Conservation (phyloP, 2,888 invertebrate species). For the Eudasyphora cyanicolor region DNA sequence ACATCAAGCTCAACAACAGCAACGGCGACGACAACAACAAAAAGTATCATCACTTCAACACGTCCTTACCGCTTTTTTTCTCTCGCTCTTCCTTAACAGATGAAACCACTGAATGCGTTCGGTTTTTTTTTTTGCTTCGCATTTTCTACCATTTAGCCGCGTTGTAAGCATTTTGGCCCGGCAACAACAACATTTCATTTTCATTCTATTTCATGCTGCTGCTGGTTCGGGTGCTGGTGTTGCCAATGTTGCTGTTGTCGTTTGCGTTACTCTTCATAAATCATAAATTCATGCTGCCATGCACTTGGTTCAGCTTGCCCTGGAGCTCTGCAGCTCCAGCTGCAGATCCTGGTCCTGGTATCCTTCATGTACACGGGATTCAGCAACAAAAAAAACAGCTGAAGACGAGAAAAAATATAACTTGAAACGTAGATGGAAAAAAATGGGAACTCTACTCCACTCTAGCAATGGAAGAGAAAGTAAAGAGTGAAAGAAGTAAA, state of each 20-base stretch:
- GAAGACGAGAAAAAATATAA: neutral
- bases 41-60: constrained; percentile 65
- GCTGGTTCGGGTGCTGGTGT: constrained; percentile 29
- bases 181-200: constrained; percentile 46
- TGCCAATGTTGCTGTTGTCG: constrained; percentile 37
- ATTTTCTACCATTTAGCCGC: constrained; percentile 56
- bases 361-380: constrained; percentile 47
- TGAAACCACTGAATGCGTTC: constrained; percentile 62
- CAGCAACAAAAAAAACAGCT: neutral
- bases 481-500: constrained; percentile 36
- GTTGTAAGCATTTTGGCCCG: constrained; percentile 64
- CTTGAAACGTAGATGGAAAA: neutral
- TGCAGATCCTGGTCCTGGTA: constrained; percentile 56
- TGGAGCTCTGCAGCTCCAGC: constrained; percentile 43
- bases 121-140: neutral
- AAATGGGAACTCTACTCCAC: no score
- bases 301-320: constrained; percentile 43
- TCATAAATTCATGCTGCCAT: constrained; percentile 65
- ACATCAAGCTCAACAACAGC: neutral
- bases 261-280: constrained; percentile 63
- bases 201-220: constrained; percentile 33
- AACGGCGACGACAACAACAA: constrained; percentile 29
- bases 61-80: constrained; percentile 58
- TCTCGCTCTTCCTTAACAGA: constrained; percentile 22
- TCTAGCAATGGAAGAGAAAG: constrained; percentile 6